phyloP scores from a whole-genome alignment of 92 coral and sea anemone species.

The Epizoanthus fatuus region DNA sequence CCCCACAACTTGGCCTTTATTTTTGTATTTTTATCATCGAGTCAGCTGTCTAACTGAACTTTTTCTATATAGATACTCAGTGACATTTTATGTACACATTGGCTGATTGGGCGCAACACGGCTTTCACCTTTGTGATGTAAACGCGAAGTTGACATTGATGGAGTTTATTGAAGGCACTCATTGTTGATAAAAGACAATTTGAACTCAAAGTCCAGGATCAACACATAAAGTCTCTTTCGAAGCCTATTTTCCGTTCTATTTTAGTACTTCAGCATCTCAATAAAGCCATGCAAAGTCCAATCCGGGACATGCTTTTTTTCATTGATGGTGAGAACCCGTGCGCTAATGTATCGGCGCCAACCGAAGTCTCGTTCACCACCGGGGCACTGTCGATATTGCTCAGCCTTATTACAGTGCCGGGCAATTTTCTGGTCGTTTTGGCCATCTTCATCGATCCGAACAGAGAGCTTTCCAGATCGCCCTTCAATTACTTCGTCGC shows the following conservation, averaged over 20 bases:
- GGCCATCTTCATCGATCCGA: slow-evolving; percentile 85
- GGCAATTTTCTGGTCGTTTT: slow-evolving; percentile 89
- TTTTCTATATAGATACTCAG: too few relatives aligned
- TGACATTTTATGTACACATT: too few relatives aligned
- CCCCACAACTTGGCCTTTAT: too few relatives aligned
- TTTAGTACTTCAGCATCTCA: neutral
- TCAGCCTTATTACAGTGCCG: slow-evolving; percentile 86
- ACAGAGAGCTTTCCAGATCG: slow-evolving; percentile 76
- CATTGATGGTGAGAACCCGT: slow-evolving; percentile 55
- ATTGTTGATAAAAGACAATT: too few relatives aligned
- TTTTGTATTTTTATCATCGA: too few relatives aligned
- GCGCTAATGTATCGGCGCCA: slow-evolving; percentile 76
- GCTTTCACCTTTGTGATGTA: too few relatives aligned
- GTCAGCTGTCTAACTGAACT: too few relatives aligned
- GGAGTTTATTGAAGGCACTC: too few relatives aligned
- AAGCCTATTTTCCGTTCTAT: neutral
- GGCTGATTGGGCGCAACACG: too few relatives aligned
- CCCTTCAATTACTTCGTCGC: slow-evolving; percentile 85
- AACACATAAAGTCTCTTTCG: neutral
- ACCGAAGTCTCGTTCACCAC: slow-evolving; percentile 79
- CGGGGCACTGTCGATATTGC: slow-evolving; percentile 75
- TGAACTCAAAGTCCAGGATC: too few relatives aligned
- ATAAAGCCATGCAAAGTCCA: slow-evolving; percentile 25
- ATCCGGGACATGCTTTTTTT: slow-evolving; percentile 56
- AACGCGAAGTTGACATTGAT: too few relatives aligned